phyloP scores from a whole-genome alignment of 2,797 vertebrate species.

The Sebastes vulpes region DNA sequence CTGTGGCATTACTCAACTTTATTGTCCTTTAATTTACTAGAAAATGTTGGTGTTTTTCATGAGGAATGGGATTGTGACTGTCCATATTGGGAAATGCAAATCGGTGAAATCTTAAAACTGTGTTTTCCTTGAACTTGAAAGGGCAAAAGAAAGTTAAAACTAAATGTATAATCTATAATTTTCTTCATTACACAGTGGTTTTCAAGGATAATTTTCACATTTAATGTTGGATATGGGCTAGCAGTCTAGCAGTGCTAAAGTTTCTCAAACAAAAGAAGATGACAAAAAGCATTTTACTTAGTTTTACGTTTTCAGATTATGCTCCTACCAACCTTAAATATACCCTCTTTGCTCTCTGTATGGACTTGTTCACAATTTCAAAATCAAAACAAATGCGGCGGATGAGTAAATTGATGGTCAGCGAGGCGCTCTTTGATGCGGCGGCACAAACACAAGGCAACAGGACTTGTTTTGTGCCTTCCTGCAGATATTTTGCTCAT shows the following conservation, averaged over 20 bases:
- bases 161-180: not conserved
- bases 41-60: not conserved
- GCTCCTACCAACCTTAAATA: not conserved
- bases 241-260: not conserved
- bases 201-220: not conserved
- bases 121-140: not conserved
- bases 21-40: not conserved
- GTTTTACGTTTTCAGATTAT: not conserved
- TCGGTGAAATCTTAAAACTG: no score
- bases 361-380: conserved; percentile 27
- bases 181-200: not conserved
- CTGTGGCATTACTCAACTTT: not conserved
- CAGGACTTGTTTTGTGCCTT: conserved; percentile 28
- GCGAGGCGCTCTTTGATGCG: conserved; percentile 46
- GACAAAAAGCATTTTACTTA: not conserved
- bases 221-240: not conserved
- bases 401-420: conserved; percentile 46
- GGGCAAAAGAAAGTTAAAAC: not conserved
- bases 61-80: not conserved
- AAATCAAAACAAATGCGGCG: conserved; percentile 24
- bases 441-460: conserved; percentile 21
- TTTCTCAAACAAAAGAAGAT: not conserved
- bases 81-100: not conserved
- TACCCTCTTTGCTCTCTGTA: not conserved
- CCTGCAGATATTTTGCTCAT: conserved; percentile 67